A percentile compares a stretch with the other conserved stretches of the same genome.
Conservation (phyloP, 2,113 vertebrate species). For the Neogale vison region DNA sequence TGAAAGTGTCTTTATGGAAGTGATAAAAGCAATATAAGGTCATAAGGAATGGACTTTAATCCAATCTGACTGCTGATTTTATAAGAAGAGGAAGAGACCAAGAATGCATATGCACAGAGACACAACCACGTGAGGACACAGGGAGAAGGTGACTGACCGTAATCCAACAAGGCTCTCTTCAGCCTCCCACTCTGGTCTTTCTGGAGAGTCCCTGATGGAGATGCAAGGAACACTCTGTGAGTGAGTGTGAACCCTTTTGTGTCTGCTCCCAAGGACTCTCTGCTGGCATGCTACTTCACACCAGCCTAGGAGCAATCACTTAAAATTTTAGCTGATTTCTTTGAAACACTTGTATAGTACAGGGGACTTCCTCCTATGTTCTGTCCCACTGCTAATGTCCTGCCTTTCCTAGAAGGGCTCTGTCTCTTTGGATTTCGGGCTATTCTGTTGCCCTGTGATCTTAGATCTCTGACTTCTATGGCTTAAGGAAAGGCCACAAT, state of each 20-base stretch:
- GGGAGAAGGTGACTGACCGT: not conserved
- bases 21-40: not conserved
- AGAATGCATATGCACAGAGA: not conserved
- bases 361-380: not conserved
- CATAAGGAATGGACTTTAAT: not conserved
- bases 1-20: no score
- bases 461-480: not conserved
- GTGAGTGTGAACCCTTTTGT: not conserved
- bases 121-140: not conserved
- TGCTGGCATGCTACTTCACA: not conserved
- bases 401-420: not conserved
- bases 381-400: not conserved
- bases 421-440: not conserved
- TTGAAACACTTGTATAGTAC: not conserved
- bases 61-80: not conserved
- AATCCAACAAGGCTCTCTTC: not conserved
- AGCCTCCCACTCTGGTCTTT: accelerated
- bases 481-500: not conserved
- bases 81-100: not conserved
- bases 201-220: not conserved
- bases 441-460: accelerated
- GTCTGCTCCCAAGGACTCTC: not conserved
- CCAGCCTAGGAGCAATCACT: not conserved
- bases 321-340: not conserved
- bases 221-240: not conserved